A percentile compares a stretch with the other conserved stretches of the same genome.
Evolutionary conservation across 64 coral and sea anemone species (phyloP).

Genomic region (Montipora foliosa): DNA sequence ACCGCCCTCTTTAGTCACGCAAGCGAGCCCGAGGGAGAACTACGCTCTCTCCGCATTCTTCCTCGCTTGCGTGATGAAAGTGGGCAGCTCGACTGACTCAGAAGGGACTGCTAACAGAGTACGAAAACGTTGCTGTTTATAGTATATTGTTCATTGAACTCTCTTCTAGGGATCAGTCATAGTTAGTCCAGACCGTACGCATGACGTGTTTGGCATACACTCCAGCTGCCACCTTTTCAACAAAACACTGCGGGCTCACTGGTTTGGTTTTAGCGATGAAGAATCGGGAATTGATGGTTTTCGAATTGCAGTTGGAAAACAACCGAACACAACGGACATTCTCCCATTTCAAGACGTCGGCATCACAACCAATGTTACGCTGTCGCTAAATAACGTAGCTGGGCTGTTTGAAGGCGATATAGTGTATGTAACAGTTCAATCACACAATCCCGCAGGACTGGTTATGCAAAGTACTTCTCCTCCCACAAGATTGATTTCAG

Average conservation of each 20-base stretch:
- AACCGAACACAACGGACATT: constrained; percentile 56
- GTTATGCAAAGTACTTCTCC: constrained; percentile 59
- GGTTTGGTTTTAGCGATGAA: constrained; percentile 80
- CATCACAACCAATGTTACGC: constrained; percentile 56
- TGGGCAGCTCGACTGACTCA: too few species aligned
- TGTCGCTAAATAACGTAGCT: constrained; percentile 36
- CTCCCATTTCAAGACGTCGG: constrained; percentile 64
- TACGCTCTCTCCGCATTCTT: too few species aligned
- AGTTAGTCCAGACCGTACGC: constrained; percentile 88
- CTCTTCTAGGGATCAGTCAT: constrained; percentile 79
- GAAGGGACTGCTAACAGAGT: too few species aligned
- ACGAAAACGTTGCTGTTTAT: too few species aligned
- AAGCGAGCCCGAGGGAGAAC: too few species aligned
- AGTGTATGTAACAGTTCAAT: constrained; percentile 78
- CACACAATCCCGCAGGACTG: constrained; percentile 76
- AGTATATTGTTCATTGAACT: too few species aligned
- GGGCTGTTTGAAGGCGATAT: constrained; percentile 67
- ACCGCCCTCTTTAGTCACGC: too few species aligned
- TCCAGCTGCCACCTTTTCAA: constrained; percentile 92
- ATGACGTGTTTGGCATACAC: constrained; percentile 88
- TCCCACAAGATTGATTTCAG: constrained; percentile 87
- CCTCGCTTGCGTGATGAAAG: too few species aligned
- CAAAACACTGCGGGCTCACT: constrained; percentile 84
- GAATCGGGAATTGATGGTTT: constrained; percentile 81
- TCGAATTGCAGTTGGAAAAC: constrained; percentile 73